A percentile compares a stretch with the other conserved stretches of the same genome.
These are phyloP conservation scores for Corvus hawaiiensis DNA, from an alignment of 2,113 vertebrate species.

Conservation along the genomic window DNA sequence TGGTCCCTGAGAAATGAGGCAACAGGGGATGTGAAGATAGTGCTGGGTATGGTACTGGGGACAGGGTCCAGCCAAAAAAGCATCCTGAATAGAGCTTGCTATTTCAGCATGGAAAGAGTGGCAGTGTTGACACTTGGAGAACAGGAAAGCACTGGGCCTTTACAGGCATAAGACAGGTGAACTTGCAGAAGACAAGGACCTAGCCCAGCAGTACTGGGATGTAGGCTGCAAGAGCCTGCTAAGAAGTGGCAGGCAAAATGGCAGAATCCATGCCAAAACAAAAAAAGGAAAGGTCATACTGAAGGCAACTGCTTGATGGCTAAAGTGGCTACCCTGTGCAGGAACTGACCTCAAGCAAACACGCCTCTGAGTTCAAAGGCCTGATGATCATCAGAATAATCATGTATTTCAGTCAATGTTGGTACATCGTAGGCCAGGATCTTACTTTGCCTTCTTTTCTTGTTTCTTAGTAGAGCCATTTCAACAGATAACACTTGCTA, in stretches of 20 bases:
- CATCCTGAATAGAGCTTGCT: neutral
- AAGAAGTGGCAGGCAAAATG: neutral
- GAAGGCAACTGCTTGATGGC: neutral
- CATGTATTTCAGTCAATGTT: neutral
- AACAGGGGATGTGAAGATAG: neutral
- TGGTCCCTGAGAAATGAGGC: neutral
- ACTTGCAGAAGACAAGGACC: neutral
- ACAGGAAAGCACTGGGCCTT: neutral
- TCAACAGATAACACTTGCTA: neutral
- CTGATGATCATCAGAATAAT: neutral
- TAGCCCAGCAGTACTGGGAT: neutral
- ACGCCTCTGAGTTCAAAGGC: neutral
- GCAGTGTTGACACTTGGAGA: neutral
- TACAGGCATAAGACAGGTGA: neutral
- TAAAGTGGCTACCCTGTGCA: neutral
- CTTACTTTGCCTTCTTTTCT: neutral
- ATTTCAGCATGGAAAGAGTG: neutral
- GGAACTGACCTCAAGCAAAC: neutral
- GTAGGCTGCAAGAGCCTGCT: neutral
- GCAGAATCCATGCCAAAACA: neutral
- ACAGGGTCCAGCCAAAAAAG: neutral
- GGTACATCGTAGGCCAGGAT: neutral
- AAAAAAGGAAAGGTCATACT: neutral
- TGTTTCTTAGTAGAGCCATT: neutral
- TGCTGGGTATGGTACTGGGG: neutral